phyloP scores from a whole-genome alignment of 2,113 vertebrate genomes.

The Sorex fumeus region DNA sequence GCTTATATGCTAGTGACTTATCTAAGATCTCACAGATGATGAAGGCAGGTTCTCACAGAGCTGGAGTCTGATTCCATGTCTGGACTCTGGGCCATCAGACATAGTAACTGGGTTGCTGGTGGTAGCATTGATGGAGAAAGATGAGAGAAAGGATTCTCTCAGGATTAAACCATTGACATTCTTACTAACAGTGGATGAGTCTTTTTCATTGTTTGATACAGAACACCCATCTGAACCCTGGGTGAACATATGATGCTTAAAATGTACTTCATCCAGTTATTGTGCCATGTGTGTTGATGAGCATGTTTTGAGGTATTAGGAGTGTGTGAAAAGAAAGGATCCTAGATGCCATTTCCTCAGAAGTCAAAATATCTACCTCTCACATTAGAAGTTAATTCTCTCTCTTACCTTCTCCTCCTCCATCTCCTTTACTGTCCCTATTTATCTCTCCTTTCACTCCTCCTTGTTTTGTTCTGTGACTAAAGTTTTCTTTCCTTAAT shows the following conservation, averaged over 20 bases:
- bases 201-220: too few species aligned
- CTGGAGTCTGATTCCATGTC: background rate
- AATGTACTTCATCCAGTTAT: background rate
- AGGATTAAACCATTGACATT: too few species aligned
- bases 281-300: background rate
- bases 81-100: background rate
- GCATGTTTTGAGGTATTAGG: background rate
- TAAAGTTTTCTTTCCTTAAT: constrained; percentile 47
- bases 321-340: background rate
- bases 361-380: background rate
- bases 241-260: background rate
- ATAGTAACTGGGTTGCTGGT: too few species aligned
- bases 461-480: background rate
- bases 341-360: background rate
- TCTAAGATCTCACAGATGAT: background rate
- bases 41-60: too few species aligned
- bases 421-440: too few species aligned
- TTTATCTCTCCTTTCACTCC: too few species aligned
- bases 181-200: too few species aligned
- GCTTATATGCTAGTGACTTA: background rate
- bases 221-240: too few species aligned
- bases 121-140: too few species aligned
- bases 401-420: too few species aligned
- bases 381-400: background rate
- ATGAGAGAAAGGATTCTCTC: too few species aligned